These are phyloP conservation scores for Bedellia somnulentella DNA, from an alignment of 2,888 invertebrate species.

Conservation along the genomic window DNA sequence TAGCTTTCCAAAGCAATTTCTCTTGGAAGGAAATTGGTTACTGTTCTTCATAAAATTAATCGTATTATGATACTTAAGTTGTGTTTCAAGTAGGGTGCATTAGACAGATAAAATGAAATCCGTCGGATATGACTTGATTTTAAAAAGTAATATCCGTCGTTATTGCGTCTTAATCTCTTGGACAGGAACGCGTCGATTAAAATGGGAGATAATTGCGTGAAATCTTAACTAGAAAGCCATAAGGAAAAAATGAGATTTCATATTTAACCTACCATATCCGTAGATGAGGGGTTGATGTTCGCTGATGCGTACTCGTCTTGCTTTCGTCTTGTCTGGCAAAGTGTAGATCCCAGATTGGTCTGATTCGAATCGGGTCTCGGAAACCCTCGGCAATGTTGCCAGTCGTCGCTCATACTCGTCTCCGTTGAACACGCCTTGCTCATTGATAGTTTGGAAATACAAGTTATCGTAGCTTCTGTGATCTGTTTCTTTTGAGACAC, in stretches of 20 bases:
- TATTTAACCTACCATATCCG: slow-evolving; percentile 41
- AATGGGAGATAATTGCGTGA: no score
- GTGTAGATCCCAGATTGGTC: slow-evolving; percentile 27
- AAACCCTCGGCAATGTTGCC: slow-evolving; percentile 4
- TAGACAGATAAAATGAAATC: no score
- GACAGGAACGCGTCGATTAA: no score
- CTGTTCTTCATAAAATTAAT: no score
- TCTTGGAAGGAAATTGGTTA: slow-evolving; percentile 2
- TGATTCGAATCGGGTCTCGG: slow-evolving; percentile 13
- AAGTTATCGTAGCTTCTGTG: not conserved
- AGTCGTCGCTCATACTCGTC: not conserved
- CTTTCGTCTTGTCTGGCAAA: slow-evolving; percentile 29
- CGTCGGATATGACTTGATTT: no score
- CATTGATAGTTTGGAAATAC: not conserved
- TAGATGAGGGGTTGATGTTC: slow-evolving; percentile 36
- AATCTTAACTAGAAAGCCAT: no score
- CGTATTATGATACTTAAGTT: no score
- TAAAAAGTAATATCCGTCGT: no score
- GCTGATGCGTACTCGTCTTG: slow-evolving; percentile 46
- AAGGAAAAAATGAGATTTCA: no score
- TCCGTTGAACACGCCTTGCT: not conserved
- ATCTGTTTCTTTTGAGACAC: not conserved
- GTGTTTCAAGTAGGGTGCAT: no score
- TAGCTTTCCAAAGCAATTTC: slow-evolving; percentile 9
- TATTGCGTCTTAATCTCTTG: no score